These are phyloP conservation scores for Plagodis pulveraria DNA, from an alignment of 2,888 invertebrate genomes.

Conservation along the genomic window DNA sequence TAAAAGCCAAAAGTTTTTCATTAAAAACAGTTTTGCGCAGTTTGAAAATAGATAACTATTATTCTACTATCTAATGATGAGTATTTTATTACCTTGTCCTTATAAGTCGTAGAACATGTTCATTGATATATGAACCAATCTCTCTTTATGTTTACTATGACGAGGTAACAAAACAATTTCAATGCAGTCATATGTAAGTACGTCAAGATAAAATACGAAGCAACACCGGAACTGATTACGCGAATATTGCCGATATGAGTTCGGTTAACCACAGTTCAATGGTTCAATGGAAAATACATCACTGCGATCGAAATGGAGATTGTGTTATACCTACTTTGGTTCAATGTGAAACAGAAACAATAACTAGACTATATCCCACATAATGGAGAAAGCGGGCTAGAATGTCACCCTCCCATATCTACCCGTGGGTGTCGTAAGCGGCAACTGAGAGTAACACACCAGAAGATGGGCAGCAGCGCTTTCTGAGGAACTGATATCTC, in stretches of 20 bases:
- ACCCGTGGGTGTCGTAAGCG: too few relatives aligned
- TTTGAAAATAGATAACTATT: constrained; percentile 26
- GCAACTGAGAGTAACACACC: too few relatives aligned
- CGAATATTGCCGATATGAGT: constrained; percentile 35
- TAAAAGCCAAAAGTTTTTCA: constrained; percentile 29
- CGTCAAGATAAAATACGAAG: constrained; percentile 39
- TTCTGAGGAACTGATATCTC: too few relatives aligned
- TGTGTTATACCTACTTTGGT: too few relatives aligned
- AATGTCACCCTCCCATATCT: too few relatives aligned
- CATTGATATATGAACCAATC: too few relatives aligned
- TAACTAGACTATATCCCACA: too few relatives aligned
- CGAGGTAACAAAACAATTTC: not conserved
- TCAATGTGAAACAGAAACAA: too few relatives aligned
- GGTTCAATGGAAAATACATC: constrained; percentile 18
- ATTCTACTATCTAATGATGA: not conserved
- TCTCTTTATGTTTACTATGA: constrained; percentile 3
- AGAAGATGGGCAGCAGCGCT: too few relatives aligned
- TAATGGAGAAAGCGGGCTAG: too few relatives aligned
- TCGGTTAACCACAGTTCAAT: constrained; percentile 27
- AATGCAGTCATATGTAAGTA: constrained; percentile 7
- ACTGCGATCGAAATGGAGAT: constrained; percentile 1
- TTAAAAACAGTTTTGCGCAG: constrained; percentile 50
- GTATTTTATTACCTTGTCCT: constrained; percentile 7
- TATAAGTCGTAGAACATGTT: not conserved
- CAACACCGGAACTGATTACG: constrained; percentile 47